A percentile compares a stretch with the other conserved stretches of the same genome.
Conservation (phyloP, 2,797 vertebrate genomes). For the Bucorvus abyssinicus region DNA sequence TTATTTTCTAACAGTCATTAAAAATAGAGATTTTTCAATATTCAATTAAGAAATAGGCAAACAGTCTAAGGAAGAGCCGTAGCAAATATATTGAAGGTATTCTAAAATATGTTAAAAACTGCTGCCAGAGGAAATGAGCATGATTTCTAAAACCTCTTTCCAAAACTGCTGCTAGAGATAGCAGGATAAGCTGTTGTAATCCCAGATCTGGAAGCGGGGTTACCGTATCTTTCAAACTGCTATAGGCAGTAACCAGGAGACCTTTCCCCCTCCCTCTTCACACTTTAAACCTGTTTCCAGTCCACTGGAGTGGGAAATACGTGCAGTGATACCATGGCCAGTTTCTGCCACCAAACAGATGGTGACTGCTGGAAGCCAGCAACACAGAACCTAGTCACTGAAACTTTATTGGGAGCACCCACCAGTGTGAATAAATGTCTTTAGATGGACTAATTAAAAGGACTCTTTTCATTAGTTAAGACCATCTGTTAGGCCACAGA, state of each 20-base stretch:
- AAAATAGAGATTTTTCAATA: constrained; percentile 8
- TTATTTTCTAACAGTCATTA: constrained; percentile 18
- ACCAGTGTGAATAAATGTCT: constrained; percentile 83
- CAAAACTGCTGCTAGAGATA: constrained; percentile 43
- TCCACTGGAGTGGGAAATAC: constrained; percentile 80
- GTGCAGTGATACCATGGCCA: constrained; percentile 64
- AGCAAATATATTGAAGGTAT: constrained; percentile 34
- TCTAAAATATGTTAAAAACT: constrained; percentile 41
- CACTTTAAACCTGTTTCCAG: constrained; percentile 75
- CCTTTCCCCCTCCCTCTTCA: constrained; percentile 16
- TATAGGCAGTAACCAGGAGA: constrained; percentile 40
- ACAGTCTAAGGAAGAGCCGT: not conserved
- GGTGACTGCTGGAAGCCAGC: constrained; percentile 84
- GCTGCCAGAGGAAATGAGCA: constrained; percentile 36
- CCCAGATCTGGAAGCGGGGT: constrained; percentile 53
- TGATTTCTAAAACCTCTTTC: constrained; percentile 53
- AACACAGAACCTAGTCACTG: constrained; percentile 76
- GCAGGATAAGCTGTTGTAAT: constrained; percentile 64
- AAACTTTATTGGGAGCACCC: constrained; percentile 81
- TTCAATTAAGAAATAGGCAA: constrained; percentile 48
- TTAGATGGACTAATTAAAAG: constrained; percentile 90
- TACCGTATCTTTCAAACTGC: constrained; percentile 51
- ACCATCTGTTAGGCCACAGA: constrained; percentile 87
- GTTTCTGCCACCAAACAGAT: constrained; percentile 86
- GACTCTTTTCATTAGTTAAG: constrained; percentile 82